Evolutionary conservation across 23 tunicate genomes (phyloP).

Genomic region (Oikopleura albicans): DNA sequence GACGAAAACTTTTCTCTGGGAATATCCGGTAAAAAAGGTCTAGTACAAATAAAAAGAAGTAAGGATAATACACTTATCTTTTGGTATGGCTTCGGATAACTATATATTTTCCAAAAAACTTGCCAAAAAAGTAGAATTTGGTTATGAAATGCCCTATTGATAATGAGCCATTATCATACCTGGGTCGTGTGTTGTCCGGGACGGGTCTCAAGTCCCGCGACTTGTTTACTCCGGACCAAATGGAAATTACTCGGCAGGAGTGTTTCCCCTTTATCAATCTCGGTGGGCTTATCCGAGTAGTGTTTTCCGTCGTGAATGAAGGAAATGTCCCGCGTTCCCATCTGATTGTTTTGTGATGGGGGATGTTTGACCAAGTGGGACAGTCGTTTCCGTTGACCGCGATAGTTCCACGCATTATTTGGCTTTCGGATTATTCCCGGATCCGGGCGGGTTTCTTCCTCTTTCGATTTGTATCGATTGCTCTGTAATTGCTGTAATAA

Average conservation of each 20-base stretch:
- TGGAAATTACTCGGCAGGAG: constrained; percentile 70
- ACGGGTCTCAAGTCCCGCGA: constrained; percentile 40
- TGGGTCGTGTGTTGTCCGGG: neutral
- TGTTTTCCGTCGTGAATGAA: neutral
- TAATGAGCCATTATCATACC: neutral
- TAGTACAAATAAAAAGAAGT: no score
- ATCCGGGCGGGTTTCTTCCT: neutral
- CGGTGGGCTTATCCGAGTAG: neutral
- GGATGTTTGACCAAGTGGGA: neutral
- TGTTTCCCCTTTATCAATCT: constrained; percentile 19
- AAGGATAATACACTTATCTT: no score
- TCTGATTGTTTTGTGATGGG: neutral
- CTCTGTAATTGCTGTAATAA: neutral
- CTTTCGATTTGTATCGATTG: neutral
- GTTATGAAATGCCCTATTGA: no score
- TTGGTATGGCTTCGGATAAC: no score
- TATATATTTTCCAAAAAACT: no score
- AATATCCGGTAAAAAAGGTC: no score
- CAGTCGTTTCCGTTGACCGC: neutral
- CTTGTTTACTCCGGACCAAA: constrained; percentile 57
- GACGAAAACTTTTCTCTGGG: no score
- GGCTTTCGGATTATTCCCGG: neutral
- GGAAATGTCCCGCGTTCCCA: neutral
- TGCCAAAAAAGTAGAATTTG: no score
- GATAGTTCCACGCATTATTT: neutral